Evolutionary conservation across 1,140 invertebrate species (phyloP).

Genomic region (Lethocerus indicus): DNA sequence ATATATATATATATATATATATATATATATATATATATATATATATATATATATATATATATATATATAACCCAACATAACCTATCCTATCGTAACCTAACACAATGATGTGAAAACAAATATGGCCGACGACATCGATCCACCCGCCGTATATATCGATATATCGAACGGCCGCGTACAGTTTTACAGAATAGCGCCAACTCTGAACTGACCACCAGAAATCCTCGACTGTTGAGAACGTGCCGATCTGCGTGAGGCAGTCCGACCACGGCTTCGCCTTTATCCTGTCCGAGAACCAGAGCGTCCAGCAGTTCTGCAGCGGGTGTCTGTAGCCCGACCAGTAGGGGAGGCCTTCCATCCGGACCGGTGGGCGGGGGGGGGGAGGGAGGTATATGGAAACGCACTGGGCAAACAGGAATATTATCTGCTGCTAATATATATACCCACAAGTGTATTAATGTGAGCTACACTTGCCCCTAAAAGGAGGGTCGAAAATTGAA

Average conservation of each 20-base stretch:
- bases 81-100: no score
- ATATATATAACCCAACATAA: slow-evolving; percentile 19
- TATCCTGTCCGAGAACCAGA: slow-evolving; percentile 95
- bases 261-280: slow-evolving; percentile 80
- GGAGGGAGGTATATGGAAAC: no score
- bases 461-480: no score
- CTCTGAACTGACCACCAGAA: slow-evolving; percentile 63
- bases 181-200: neutral
- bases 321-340: no score
- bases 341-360: no score
- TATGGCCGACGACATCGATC: neutral
- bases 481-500: no score
- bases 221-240: slow-evolving; percentile 92
- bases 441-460: no score
- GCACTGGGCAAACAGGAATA: no score
- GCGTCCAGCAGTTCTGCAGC: slow-evolving; percentile 85
- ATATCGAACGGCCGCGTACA: neutral
- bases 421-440: no score
- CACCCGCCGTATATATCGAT: neutral
- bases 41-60: neutral
- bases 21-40: neutral
- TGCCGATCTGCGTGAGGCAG: slow-evolving; percentile 78
- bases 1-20: no score
- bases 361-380: no score
- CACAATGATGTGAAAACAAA: no score